Evolutionary conservation across 2,888 invertebrate genomes (phyloP).

Genomic region (Mythimna vitellina): DNA sequence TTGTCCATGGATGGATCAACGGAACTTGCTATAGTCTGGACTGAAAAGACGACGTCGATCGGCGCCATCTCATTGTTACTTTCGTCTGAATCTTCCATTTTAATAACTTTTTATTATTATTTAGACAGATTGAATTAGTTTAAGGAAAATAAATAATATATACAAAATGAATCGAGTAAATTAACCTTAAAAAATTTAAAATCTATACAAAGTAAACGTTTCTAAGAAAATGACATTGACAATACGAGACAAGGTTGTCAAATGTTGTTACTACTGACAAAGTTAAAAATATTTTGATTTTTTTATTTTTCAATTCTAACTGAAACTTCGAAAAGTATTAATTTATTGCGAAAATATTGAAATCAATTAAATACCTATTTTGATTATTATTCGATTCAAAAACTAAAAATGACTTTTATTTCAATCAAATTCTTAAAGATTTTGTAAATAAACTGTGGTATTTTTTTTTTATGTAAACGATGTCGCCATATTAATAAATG

Average conservation of each 20-base stretch:
- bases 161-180: conserved; percentile 31
- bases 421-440: too few species aligned
- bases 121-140: background rate
- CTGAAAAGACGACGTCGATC: conserved; percentile 53
- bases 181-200: background rate
- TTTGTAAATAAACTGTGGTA: too few species aligned
- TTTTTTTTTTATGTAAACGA: too few species aligned
- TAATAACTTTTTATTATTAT: background rate
- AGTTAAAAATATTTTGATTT: background rate
- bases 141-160: conserved; percentile 23
- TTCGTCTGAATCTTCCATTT: conserved; percentile 57
- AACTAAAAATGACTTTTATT: background rate
- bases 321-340: background rate
- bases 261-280: background rate
- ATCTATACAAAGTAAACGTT: conserved; percentile 26
- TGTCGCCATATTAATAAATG: too few species aligned
- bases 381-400: background rate
- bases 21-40: conserved; percentile 70
- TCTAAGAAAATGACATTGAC: conserved; percentile 18
- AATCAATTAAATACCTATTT: background rate
- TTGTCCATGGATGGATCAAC: conserved; percentile 80
- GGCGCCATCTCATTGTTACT: conserved; percentile 11
- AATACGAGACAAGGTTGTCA: conserved; percentile 11
- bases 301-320: background rate
- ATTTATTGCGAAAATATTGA: background rate